phyloP scores from a whole-genome alignment of 2,888 invertebrate species.

The Lamellibrachia columna region DNA sequence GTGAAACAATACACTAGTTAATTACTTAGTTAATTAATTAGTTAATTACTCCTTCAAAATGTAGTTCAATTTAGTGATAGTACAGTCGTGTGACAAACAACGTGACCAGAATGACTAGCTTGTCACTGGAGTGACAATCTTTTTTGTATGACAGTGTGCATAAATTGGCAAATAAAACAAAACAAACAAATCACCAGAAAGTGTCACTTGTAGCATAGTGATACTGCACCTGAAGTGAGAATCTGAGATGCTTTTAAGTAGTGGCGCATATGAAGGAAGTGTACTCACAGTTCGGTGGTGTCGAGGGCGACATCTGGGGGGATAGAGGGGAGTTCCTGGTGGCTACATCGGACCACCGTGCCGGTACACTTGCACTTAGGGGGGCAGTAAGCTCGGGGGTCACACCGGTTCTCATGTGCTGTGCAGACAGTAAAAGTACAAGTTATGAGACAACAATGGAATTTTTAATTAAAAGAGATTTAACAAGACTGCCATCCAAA shows the following conservation, averaged over 20 bases:
- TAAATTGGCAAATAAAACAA: not conserved
- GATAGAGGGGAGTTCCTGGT: slow-evolving; percentile 82
- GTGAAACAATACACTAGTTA: not conserved
- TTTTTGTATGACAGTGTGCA: slow-evolving; percentile 13
- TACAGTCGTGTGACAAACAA: not conserved
- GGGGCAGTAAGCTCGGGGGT: slow-evolving; percentile 75
- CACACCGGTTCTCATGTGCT: slow-evolving; percentile 52
- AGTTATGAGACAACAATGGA: no score
- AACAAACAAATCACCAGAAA: not conserved
- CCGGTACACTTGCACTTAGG: slow-evolving; percentile 88
- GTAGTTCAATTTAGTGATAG: not conserved
- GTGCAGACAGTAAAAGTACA: not conserved
- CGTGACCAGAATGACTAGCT: not conserved
- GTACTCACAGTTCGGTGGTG: slow-evolving; percentile 88
- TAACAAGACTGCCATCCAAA: no score
- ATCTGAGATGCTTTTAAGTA: not conserved
- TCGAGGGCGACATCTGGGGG: slow-evolving; percentile 92
- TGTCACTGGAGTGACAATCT: not conserved
- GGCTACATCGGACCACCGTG: slow-evolving; percentile 89
- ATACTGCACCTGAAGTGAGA: not conserved
- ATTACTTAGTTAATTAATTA: not conserved
- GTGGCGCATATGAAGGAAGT: not conserved
- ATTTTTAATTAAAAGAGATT: no score
- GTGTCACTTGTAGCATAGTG: not conserved
- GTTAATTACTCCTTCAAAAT: not conserved